A percentile compares a stretch with the other conserved stretches of the same genome.
Evolutionary conservation across 2,888 invertebrate genomes (phyloP).

Genomic region (Chymomyza caudatula): DNA sequence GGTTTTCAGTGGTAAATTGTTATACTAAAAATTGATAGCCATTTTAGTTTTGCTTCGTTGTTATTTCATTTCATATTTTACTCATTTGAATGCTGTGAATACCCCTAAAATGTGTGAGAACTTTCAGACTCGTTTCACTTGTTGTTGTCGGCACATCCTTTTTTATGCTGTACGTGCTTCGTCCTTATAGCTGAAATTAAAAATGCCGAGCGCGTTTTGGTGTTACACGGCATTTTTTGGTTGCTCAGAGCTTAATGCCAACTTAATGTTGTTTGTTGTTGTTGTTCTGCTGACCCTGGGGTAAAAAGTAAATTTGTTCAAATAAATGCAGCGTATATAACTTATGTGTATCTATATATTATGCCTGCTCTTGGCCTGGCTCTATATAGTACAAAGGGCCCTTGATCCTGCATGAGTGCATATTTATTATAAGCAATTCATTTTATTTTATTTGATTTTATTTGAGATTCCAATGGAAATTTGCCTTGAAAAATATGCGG

Average conservation of each 20-base stretch:
- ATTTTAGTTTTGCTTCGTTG: not conserved
- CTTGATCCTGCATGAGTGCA: constrained; percentile 23
- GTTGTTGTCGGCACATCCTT: not conserved
- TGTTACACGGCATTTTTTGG: constrained; percentile 50
- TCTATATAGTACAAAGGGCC: not conserved
- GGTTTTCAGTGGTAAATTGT: not conserved
- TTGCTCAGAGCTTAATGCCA: constrained; percentile 17
- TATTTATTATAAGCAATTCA: constrained; percentile 42
- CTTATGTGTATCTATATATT: not conserved
- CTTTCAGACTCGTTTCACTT: not conserved
- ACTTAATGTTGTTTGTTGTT: constrained; percentile 6
- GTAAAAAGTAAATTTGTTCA: constrained; percentile 12
- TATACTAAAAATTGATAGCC: not conserved
- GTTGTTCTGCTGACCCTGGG: not conserved
- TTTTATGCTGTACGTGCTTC: constrained; percentile 38
- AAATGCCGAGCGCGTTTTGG: constrained; percentile 60
- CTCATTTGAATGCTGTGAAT: not conserved
- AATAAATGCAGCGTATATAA: not conserved
- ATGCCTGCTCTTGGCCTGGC: not conserved
- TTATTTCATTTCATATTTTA: not conserved
- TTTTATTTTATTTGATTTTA: constrained; percentile 40
- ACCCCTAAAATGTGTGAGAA: not conserved
- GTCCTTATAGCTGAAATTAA: constrained; percentile 46
- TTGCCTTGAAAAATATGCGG: not conserved
- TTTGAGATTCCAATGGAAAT: constrained; percentile 13